Percentiles rank a stretch among this genome's conserved stretches.
phyloP scores from a whole-genome alignment of 2,888 invertebrate genomes.

The Myathropa florea region DNA sequence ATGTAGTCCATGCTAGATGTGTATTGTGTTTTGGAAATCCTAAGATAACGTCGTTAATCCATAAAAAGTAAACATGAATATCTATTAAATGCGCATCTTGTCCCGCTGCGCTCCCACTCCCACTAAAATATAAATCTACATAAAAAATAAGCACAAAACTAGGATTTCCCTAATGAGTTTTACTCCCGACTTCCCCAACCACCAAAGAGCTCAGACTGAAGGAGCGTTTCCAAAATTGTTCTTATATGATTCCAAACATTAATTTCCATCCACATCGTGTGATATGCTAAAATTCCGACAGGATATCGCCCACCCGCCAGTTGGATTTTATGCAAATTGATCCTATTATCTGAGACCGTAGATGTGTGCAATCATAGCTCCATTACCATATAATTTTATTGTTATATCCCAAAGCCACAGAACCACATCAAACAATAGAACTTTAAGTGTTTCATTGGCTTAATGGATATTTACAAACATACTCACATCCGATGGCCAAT shows the following conservation, averaged over 20 bases:
- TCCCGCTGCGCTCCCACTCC: background rate
- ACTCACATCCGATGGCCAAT: background rate
- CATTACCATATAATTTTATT: conserved; percentile 65
- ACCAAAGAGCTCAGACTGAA: background rate
- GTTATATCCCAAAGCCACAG: conserved; percentile 36
- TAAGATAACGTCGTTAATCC: too few species aligned
- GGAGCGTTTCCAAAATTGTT: background rate
- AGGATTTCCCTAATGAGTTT: background rate
- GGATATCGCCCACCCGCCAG: background rate
- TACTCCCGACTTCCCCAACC: background rate
- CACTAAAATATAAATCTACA: background rate
- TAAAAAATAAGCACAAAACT: background rate
- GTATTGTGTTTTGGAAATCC: too few species aligned
- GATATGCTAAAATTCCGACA: conserved; percentile 31
- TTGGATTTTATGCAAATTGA: conserved; percentile 37
- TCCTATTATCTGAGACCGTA: conserved; percentile 29
- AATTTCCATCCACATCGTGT: conserved; percentile 31
- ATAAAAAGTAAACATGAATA: background rate
- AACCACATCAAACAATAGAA: conserved; percentile 59
- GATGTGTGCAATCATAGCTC: conserved; percentile 55
- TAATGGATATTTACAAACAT: conserved; percentile 26
- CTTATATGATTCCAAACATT: conserved; percentile 16
- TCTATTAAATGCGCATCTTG: background rate
- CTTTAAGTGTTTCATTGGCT: conserved; percentile 62
- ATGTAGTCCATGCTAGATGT: too few species aligned